Conservation (phyloP, 2,113 vertebrate genomes). For the Mastomys coucha region DNA sequence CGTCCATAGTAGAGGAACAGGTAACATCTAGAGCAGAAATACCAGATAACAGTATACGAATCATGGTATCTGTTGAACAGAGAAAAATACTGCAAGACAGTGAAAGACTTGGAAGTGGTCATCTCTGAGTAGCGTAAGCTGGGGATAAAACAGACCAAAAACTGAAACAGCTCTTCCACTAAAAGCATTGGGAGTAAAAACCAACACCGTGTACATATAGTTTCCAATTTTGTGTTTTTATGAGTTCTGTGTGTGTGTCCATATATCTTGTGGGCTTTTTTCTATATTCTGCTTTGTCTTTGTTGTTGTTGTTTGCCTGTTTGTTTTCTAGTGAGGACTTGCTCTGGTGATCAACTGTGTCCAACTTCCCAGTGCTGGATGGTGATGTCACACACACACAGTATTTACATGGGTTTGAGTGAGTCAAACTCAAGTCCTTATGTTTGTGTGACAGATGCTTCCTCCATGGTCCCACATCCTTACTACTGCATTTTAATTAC, state of each 20-base stretch:
- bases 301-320: background rate
- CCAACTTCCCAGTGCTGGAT: background rate
- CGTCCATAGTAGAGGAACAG: constrained; percentile 3
- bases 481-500: constrained; percentile 13
- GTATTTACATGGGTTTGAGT: background rate
- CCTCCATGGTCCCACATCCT: background rate
- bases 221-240: background rate
- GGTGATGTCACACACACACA: background rate
- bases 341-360: background rate
- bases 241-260: background rate
- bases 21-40: constrained; percentile 23
- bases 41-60: background rate
- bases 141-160: background rate
- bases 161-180: background rate
- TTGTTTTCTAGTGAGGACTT: background rate
- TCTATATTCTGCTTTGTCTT: background rate
- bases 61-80: constrained; percentile 21
- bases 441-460: background rate
- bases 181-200: background rate
- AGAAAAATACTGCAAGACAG: background rate
- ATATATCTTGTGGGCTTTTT: background rate
- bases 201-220: background rate
- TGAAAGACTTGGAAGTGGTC: constrained; percentile 21
- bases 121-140: background rate
- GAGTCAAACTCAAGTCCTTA: background rate